Base-by-base conservation (phyloP, 1,140 invertebrate genomes). In the Medauroidea extradentata region DNA sequence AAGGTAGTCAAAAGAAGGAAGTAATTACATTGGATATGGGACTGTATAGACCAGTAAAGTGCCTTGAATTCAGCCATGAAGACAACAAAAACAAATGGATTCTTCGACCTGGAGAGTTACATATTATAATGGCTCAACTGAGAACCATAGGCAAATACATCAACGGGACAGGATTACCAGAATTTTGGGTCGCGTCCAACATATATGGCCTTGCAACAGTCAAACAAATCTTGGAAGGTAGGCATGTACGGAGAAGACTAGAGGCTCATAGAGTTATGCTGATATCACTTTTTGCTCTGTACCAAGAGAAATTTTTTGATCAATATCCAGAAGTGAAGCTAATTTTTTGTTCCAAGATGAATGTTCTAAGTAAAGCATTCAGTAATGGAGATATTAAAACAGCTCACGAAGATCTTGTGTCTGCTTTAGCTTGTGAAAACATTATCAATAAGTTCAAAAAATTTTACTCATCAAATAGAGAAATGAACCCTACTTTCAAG, bases 31-130 rank as follows among this genome's bases (percentile, higher is more conserved):
- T 34, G 29, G 29, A 34, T 34, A 34, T 34, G 29, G 29, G 29
- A 34, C 29, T 34, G 4, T 34, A 34, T 34, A 34, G 29, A 34
- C 4, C 29, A 34, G 29, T 34, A 7, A 34, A 34, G 11, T 11
- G 29, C 29, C 29, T n/a, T n/a, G n/a, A n/a, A n/a, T n/a, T n/a
- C 29, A 34, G 11, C 29, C 29, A 34, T 11, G 11, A 4, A 4
- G 29, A 34, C 29, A 34, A 34, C 29, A 4, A 34, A 34, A 34
- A 34, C 29, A 34, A 34, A 34, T 34, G 29, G 29, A 34, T 61
- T 24, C 57, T 61, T 13, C 60, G 61, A 57, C 59, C 66, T 3
- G 51, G 59, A 18, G 61, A 67, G 46, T 57, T 64, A 38, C 65
- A 66, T 52, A 34, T 34, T 53, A 34, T 53, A 2, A 53, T 53